These are phyloP conservation scores for Hystrix brachyura DNA, from an alignment of 2,113 vertebrate species.

Conservation along the genomic window DNA sequence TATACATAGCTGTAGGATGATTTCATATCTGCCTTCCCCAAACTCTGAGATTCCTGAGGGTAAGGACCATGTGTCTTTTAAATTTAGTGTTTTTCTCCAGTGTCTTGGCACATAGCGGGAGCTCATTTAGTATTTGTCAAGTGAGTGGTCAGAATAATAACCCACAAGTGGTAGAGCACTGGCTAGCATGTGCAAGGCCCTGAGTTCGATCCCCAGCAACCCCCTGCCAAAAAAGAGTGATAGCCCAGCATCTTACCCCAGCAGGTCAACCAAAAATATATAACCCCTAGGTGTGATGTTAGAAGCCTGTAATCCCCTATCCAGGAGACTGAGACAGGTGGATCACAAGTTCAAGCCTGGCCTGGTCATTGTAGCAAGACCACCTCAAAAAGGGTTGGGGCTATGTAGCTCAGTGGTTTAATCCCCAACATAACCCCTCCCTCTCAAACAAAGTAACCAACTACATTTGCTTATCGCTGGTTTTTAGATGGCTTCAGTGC, in stretches of 20 bases:
- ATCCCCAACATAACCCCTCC: not conserved
- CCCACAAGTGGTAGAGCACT: not conserved
- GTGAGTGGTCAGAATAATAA: not conserved
- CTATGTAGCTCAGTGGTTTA: not conserved
- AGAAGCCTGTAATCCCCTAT: not conserved
- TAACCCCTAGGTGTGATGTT: not conserved
- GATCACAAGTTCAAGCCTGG: not conserved
- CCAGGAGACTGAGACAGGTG: not conserved
- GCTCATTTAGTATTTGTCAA: conserved; percentile 22
- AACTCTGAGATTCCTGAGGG: conserved; percentile 21
- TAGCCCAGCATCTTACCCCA: not conserved
- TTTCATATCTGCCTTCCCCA: not conserved
- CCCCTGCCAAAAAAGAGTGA: too few species aligned
- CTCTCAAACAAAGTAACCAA: not conserved
- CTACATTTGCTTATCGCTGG: not conserved
- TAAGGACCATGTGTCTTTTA: not conserved
- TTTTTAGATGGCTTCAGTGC: not conserved
- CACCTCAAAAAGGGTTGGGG: not conserved
- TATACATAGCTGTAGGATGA: not conserved
- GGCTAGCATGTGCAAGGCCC: too few species aligned
- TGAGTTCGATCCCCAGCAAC: too few species aligned
- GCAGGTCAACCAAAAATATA: not conserved
- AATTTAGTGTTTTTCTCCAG: not conserved
- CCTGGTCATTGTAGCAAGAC: not conserved
- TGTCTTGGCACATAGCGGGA: not conserved